These are phyloP conservation scores for Thereva nobilitata DNA, from an alignment of 2,888 invertebrate species.

Conservation along the genomic window DNA sequence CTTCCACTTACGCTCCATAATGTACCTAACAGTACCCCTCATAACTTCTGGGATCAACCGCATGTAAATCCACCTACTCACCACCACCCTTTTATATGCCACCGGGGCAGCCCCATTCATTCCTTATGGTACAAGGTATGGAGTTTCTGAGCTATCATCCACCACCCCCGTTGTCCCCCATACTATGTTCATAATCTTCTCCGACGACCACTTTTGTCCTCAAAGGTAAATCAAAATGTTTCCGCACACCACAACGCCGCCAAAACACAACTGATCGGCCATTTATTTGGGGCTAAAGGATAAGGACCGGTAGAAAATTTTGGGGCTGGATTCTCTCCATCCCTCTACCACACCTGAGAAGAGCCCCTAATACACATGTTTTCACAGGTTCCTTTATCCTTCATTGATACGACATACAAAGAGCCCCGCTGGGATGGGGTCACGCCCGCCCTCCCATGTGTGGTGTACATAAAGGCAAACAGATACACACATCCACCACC, in stretches of 20 bases:
- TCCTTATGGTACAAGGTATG: no score
- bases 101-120: no score
- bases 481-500: no score
- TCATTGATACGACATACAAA: conserved; percentile 7
- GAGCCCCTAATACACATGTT: conserved; percentile 10
- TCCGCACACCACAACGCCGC: conserved; percentile 26
- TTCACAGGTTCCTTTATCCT: background rate
- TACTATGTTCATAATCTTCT: conserved; percentile 2
- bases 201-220: conserved; percentile 10
- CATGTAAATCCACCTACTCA: no score
- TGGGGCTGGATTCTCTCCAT: background rate
- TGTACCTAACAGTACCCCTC: no score
- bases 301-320: conserved; percentile 21
- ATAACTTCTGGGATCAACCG: no score
- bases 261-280: conserved; percentile 33
- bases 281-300: conserved; percentile 31
- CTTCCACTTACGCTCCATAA: no score
- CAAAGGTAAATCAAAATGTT: conserved; percentile 16
- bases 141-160: no score
- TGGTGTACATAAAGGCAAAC: no score
- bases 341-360: conserved; percentile 14
- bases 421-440: conserved; percentile 16
- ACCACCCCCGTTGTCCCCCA: no score
- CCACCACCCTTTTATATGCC: no score
- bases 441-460: no score